Evolutionary conservation across 2,113 vertebrate species (phyloP).

Genomic region (Dromiciops gliroides): DNA sequence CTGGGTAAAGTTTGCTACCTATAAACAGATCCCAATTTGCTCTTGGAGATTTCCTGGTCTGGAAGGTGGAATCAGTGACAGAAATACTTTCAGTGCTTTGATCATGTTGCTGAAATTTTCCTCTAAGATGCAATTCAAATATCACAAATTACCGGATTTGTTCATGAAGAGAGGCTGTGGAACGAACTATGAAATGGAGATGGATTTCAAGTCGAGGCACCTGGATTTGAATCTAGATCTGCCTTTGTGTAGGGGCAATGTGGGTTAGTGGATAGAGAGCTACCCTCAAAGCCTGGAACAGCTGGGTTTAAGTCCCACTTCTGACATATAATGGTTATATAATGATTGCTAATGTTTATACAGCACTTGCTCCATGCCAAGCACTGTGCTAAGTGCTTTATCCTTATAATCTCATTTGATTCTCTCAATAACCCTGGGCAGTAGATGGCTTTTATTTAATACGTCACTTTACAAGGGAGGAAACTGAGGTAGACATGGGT

Average conservation of each 20-base stretch:
- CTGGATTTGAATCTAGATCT: neutral
- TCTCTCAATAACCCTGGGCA: neutral
- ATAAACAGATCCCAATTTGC: neutral
- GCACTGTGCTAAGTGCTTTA: neutral
- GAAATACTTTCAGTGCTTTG: neutral
- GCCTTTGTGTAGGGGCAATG: neutral
- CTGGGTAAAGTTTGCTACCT: neutral
- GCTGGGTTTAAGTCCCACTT: neutral
- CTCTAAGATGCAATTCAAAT: neutral
- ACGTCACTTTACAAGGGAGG: neutral
- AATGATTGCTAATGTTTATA: neutral
- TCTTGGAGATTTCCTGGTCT: neutral
- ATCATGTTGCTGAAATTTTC: neutral
- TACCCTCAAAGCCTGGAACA: neutral
- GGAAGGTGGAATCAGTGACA: neutral
- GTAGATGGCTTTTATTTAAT: neutral
- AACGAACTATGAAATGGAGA: neutral
- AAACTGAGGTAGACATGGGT: neutral
- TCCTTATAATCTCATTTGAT: neutral
- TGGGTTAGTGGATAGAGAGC: neutral
- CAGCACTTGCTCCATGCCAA: neutral
- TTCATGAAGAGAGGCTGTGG: neutral
- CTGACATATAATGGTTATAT: neutral
- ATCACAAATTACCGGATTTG: neutral
- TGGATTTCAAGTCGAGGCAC: neutral